Evolutionary conservation across 2,113 vertebrate species (phyloP).

Genomic region (Saimiri boliviensis): DNA sequence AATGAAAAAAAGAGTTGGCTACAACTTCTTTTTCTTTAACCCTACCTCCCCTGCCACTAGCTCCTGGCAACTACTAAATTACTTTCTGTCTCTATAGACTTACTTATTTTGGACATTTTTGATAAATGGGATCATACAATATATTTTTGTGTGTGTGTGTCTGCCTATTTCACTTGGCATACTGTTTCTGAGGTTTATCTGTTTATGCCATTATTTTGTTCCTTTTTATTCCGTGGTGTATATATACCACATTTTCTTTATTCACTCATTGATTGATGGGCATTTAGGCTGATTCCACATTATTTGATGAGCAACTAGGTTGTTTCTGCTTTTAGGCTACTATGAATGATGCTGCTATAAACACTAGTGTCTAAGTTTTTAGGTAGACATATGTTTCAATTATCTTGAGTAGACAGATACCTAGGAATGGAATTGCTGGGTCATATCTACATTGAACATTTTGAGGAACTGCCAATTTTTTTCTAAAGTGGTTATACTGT

Average conservation of each 20-base stretch:
- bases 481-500: neutral
- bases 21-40: neutral
- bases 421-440: neutral
- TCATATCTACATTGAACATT: neutral
- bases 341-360: neutral
- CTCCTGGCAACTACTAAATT: neutral
- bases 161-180: neutral
- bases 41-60: too few relatives aligned
- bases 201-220: too few relatives aligned
- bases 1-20: too few relatives aligned
- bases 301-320: neutral
- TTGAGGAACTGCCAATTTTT: slow-evolving; percentile 6
- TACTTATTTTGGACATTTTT: neutral
- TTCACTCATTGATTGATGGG: neutral
- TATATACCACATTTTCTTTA: neutral
- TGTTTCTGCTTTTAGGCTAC: neutral
- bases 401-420: neutral
- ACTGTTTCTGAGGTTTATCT: neutral
- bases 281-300: too few relatives aligned
- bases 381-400: neutral
- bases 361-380: neutral
- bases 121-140: neutral
- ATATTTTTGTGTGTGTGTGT: neutral
- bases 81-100: neutral
- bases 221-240: too few relatives aligned